Conservation (phyloP, 2,797 vertebrate species). For the Iguana delicatissima region DNA sequence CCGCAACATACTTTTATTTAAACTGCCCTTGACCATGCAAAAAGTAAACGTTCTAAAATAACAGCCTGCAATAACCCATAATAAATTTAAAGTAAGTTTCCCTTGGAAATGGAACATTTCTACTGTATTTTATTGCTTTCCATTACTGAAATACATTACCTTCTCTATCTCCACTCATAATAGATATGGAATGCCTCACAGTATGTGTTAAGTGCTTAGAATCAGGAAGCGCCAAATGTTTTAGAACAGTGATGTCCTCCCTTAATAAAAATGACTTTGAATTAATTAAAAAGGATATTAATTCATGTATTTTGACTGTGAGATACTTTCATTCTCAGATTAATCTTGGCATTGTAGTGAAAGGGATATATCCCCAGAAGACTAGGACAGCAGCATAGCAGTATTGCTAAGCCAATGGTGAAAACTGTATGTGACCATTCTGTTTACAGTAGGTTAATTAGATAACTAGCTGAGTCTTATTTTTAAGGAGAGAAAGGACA, state of each 20-base stretch:
- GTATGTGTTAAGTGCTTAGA: constrained; percentile 34
- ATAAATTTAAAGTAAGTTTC: background rate
- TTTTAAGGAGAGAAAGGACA: constrained; percentile 56
- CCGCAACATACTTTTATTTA: background rate
- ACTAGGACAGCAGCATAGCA: constrained; percentile 36
- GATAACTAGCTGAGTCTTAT: constrained; percentile 61
- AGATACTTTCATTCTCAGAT: constrained; percentile 53
- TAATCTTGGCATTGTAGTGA: constrained; percentile 42
- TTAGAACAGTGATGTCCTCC: constrained; percentile 46
- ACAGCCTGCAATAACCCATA: background rate
- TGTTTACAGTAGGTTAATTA: constrained; percentile 73
- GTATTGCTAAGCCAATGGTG: constrained; percentile 45
- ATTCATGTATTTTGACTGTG: constrained; percentile 31
- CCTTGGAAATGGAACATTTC: constrained; percentile 33
- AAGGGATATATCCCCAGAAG: constrained; percentile 49
- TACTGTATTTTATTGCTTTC: constrained; percentile 29
- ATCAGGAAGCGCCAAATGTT: constrained; percentile 38
- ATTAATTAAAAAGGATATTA: constrained; percentile 50
- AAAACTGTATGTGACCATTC: constrained; percentile 39
- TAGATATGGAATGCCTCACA: constrained; percentile 24
- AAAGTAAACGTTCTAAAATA: background rate
- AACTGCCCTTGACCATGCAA: background rate
- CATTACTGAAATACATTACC: constrained; percentile 11
- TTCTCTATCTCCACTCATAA: constrained; percentile 38
- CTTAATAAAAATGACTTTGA: constrained; percentile 40